Percentiles rank a stretch among this genome's conserved stretches.
phyloP scores from a whole-genome alignment of 1,140 invertebrate species.

The Drosophila orena region DNA sequence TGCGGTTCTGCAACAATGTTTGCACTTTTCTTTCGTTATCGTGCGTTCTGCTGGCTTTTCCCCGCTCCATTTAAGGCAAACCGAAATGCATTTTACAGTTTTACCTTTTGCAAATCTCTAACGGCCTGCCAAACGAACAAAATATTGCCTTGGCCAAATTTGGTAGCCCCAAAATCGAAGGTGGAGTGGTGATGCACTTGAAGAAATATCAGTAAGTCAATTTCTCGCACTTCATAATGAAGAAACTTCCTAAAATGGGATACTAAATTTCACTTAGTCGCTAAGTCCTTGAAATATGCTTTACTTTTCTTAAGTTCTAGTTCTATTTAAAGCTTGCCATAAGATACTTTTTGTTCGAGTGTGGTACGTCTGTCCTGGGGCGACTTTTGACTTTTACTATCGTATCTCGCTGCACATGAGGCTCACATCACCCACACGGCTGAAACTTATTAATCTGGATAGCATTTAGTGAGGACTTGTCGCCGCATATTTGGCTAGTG shows the following conservation, averaged over 20 bases:
- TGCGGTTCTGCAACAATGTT: slow-evolving; percentile 49
- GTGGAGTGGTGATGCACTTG: slow-evolving; percentile 6
- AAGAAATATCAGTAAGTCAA: neutral
- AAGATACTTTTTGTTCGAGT: neutral
- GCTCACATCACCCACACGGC: slow-evolving; percentile 48
- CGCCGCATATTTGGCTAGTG: slow-evolving; percentile 65
- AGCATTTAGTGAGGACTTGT: slow-evolving; percentile 72
- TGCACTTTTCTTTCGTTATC: slow-evolving; percentile 67
- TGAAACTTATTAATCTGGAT: slow-evolving; percentile 72
- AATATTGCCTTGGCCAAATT: slow-evolving; percentile 78
- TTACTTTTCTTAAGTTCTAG: too few relatives aligned
- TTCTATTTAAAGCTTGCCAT: too few relatives aligned
- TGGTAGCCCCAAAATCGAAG: slow-evolving; percentile 51
- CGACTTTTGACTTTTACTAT: slow-evolving; percentile 79
- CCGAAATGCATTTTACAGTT: slow-evolving; percentile 80
- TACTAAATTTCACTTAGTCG: too few relatives aligned
- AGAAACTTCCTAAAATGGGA: too few relatives aligned
- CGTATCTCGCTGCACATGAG: slow-evolving; percentile 32
- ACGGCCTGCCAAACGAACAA: slow-evolving; percentile 64
- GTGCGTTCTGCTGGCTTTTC: slow-evolving; percentile 72
- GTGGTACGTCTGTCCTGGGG: slow-evolving; percentile 22
- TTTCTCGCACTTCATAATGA: too few relatives aligned
- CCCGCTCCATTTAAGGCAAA: slow-evolving; percentile 70
- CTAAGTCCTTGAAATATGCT: too few relatives aligned
- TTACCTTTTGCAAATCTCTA: slow-evolving; percentile 69